Evolutionary conservation across 2,888 invertebrate genomes (phyloP).

Genomic region (Ophion ellenae): DNA sequence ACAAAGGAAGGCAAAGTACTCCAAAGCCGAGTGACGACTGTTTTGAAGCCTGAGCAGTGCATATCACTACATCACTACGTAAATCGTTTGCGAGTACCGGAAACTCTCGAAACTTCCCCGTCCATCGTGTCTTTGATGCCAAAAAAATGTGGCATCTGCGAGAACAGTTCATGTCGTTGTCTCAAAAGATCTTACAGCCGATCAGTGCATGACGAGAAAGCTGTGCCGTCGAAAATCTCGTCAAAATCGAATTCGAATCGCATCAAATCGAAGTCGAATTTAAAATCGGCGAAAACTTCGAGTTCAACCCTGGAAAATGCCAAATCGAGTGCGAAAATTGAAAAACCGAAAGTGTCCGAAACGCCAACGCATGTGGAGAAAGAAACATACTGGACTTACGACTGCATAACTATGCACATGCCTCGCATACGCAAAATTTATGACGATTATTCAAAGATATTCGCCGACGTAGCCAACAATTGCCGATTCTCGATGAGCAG

Average conservation of each 20-base stretch:
- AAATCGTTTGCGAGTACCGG: constrained; percentile 34
- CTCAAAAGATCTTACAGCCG: constrained; percentile 16
- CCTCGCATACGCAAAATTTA: constrained; percentile 85
- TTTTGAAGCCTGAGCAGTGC: constrained; percentile 71
- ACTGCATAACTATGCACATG: constrained; percentile 84
- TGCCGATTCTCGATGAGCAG: constrained; percentile 82
- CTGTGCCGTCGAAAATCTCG: not conserved
- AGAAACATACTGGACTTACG: constrained; percentile 84
- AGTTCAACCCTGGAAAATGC: too few species aligned
- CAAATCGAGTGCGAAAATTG: not conserved
- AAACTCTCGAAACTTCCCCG: constrained; percentile 16
- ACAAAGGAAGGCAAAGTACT: not conserved
- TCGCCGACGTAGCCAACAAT: constrained; percentile 53
- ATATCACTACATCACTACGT: constrained; percentile 63
- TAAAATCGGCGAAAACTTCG: not conserved
- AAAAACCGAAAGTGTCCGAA: not conserved
- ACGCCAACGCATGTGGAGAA: not conserved
- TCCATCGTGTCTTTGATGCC: constrained; percentile 37
- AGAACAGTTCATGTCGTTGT: constrained; percentile 65
- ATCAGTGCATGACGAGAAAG: not conserved
- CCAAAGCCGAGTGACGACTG: constrained; percentile 52
- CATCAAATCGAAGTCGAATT: constrained; percentile 3
- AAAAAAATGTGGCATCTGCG: constrained; percentile 67
- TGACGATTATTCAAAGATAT: constrained; percentile 83
- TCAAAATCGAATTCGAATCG: not conserved